Conservation (phyloP, 2,888 invertebrate genomes). For the Ametastegia equiseti region DNA sequence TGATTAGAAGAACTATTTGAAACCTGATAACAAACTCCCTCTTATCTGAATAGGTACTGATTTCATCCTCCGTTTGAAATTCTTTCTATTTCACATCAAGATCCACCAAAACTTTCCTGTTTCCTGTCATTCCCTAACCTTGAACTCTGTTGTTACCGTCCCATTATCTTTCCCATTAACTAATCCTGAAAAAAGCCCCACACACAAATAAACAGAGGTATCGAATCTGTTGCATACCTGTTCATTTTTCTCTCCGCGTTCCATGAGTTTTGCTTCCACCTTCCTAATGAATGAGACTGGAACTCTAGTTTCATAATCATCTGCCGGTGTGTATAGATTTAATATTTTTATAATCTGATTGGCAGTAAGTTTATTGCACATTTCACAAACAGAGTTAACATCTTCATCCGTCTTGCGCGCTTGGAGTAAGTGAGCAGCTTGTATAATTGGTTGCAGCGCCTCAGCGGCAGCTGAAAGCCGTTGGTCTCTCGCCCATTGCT, state of each 20-base stretch:
- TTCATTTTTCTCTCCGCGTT: slow-evolving; percentile 76
- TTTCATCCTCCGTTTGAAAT: too few relatives aligned
- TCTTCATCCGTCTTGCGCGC: slow-evolving; percentile 96
- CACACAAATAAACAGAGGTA: too few relatives aligned
- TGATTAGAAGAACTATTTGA: too few relatives aligned
- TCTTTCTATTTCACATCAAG: too few relatives aligned
- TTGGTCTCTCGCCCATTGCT: slow-evolving; percentile 95
- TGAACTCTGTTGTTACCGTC: too few relatives aligned
- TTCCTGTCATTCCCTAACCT: too few relatives aligned
- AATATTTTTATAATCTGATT: slow-evolving; percentile 92
- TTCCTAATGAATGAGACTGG: slow-evolving; percentile 89
- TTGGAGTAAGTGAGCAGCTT: slow-evolving; percentile 96
- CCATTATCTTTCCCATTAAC: too few relatives aligned
- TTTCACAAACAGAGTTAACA: slow-evolving; percentile 93
- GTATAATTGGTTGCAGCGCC: slow-evolving; percentile 93
- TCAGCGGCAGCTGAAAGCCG: slow-evolving; percentile 82
- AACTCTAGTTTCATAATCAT: slow-evolving; percentile 91
- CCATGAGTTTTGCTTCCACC: slow-evolving; percentile 86
- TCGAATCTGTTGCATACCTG: slow-evolving; percentile 69
- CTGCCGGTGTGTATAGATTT: slow-evolving; percentile 91
- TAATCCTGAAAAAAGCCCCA: too few relatives aligned
- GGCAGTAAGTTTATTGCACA: slow-evolving; percentile 93
- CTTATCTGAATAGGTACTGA: too few relatives aligned
- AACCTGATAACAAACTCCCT: too few relatives aligned
- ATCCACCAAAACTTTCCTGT: too few relatives aligned